Base-by-base conservation (phyloP, 2,113 vertebrate species). In the Perca fluviatilis region DNA sequence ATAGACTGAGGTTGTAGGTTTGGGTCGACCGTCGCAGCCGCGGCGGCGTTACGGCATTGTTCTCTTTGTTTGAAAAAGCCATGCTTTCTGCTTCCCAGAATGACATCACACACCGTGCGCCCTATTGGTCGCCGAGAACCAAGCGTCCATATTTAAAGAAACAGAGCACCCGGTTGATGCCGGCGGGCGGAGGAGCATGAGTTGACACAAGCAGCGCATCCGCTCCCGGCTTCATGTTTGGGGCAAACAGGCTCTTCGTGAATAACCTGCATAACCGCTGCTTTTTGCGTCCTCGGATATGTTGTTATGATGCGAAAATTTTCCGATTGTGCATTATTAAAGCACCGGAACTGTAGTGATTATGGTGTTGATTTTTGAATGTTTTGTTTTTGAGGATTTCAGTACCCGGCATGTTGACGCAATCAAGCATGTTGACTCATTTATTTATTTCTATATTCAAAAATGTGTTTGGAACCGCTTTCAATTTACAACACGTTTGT, bases 1-100 rank as follows among this genome's bases (percentile, higher is more conserved):
- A 25, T 15, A 6, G 4, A 7, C 10, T 1, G 7, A 0, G 13
- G 79, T 69, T 30, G 33, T 30, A 36, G 66, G 56, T 58, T 68
- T 1, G 74, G 7, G 11, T 56, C 18, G 51, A 6, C 60, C 65
- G 68, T 61, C 72, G 77, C 86, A 25, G 82, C 65, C 78, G 77
- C 90, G 86, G 57, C 61, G 68, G 70, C 89, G 62, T 92, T 86
- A 80, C 46, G 82, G 93, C 91, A 97, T 98, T 98, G 98, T 99
- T 98, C 97, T 94, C 97, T 99, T 99, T 99, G 97, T 99, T 98
- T 97, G 97, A 96, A 95, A 95, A 95, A 95, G 95, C 96, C 96
- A 96, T 95, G 96, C 97, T 96, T 96, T 93, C 94, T 90, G 96
- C 95, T 96, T 96, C 94, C 94, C 93, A 94, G 85, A 89, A 96